Percentiles rank a stretch among this genome's conserved stretches.
Evolutionary conservation across 1,140 invertebrate species (phyloP).

Genomic region (Lepidotrigona ventralis): DNA sequence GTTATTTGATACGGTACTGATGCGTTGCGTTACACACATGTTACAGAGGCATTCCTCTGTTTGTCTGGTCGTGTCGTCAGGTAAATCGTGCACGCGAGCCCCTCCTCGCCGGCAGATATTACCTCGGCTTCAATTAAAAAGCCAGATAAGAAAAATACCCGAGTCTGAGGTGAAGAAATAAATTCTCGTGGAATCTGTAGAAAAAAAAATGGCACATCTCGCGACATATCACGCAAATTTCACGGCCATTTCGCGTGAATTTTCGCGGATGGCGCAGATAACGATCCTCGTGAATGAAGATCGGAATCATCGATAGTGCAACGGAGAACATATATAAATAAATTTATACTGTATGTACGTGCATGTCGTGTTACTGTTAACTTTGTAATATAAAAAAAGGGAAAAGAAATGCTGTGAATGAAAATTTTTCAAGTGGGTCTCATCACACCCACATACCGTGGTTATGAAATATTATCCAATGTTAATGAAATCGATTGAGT

Average conservation of each 20-base stretch:
- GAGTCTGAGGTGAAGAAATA: neutral
- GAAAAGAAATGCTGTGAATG: neutral
- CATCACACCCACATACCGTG: neutral
- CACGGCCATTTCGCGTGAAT: too few species aligned
- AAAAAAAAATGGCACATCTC: too few species aligned
- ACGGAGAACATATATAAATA: too few species aligned
- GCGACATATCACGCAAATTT: too few species aligned
- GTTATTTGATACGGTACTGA: constrained; percentile 59
- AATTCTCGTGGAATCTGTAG: too few species aligned
- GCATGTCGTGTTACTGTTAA: neutral
- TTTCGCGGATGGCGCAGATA: too few species aligned
- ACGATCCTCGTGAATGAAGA: too few species aligned
- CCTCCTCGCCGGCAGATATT: too few species aligned
- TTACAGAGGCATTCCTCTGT: constrained; percentile 5
- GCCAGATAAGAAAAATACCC: neutral
- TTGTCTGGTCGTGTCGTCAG: constrained; percentile 13
- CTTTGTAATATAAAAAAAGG: neutral
- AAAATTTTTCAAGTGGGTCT: neutral
- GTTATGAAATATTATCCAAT: constrained; percentile 1
- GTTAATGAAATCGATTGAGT: neutral
- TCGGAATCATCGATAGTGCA: too few species aligned
- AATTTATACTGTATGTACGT: too few species aligned
- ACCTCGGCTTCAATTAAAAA: constrained; percentile 32
- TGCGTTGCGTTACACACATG: constrained; percentile 17
- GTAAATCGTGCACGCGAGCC: constrained; percentile 41